Base-by-base conservation (phyloP, 2,888 invertebrate species). In the Drosophila sordidapex region DNA sequence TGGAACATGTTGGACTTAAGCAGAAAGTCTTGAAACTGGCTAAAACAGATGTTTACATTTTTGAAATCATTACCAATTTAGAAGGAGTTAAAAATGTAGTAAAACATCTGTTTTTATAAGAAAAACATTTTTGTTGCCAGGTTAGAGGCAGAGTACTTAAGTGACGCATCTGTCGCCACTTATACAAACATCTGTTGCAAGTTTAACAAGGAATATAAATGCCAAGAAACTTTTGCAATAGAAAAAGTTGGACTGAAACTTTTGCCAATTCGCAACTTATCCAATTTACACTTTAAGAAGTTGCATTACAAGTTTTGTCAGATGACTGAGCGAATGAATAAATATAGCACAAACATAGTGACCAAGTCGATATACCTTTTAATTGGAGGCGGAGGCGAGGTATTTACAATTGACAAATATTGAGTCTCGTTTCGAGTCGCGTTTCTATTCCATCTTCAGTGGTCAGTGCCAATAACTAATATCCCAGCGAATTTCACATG, bases 391-490 rank as follows among this genome's bases (percentile, higher is more conserved):
- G 40, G 29, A 8, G 46, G 15, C 46, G 6, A 1, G 7, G 25
- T 56, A 25, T 18, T 15, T 15, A 29, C 40, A 59, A 66, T 62
- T 72, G 79, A 21, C 40, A 33, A 60, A 48, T 35, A 43, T 35
- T 36, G 56, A 51, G 54, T 57, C 56, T 70, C 48, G 48, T 43
- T 52, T 36, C 15, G 33, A 33, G 33, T 11, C 53, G 29, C 40
- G 21, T 43, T 43, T 75, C 53, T 49, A 31, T 38, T 62, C 58
- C 67, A 62, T 40, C n/a, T 40, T n/a, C n/a, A n/a, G 53, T 35
- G 51, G 15, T 13, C 40, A 29, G 60, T 61, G 49, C 13, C 64
- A 58, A 77, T 56, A 63, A 54, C 43, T 49, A 18, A 40, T 74
- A 49, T 60, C 35, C 46, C 57, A 40, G 27, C 1, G 53, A 60